Conservation (phyloP, 2,113 vertebrate genomes). For the Puma concolor region DNA sequence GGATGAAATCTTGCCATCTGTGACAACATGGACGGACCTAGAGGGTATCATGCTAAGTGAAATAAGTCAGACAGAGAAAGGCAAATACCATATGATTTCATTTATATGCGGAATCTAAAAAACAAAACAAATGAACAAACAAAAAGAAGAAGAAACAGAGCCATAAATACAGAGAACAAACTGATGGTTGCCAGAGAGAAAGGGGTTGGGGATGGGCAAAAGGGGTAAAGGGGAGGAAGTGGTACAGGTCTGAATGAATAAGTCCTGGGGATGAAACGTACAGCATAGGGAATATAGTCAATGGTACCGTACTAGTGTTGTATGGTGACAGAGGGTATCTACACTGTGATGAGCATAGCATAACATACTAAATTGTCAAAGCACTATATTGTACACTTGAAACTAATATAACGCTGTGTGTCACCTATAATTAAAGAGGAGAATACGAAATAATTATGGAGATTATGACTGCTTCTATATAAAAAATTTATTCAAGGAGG, state of each 20-base stretch:
- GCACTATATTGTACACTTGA: background rate
- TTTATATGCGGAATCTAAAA: background rate
- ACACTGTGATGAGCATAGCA: background rate
- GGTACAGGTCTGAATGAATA: background rate
- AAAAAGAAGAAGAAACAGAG: background rate
- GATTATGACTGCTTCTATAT: background rate
- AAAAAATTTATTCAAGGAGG: background rate
- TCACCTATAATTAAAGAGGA: background rate
- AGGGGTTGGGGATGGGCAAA: background rate
- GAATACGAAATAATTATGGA: background rate
- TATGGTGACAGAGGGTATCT: background rate
- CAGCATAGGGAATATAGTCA: background rate
- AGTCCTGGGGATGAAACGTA: background rate
- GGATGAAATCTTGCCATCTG: background rate
- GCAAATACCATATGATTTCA: background rate
- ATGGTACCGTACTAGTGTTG: background rate
- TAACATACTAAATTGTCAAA: background rate
- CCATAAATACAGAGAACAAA: background rate
- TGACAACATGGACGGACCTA: background rate
- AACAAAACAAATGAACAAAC: background rate
- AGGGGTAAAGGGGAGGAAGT: background rate
- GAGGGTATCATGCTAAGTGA: background rate
- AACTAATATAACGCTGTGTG: background rate
- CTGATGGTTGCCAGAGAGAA: background rate
- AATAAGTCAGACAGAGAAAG: background rate